These are phyloP conservation scores for Paratilapia polleni DNA, from an alignment of 2,113 vertebrate genomes.

Conservation along the genomic window DNA sequence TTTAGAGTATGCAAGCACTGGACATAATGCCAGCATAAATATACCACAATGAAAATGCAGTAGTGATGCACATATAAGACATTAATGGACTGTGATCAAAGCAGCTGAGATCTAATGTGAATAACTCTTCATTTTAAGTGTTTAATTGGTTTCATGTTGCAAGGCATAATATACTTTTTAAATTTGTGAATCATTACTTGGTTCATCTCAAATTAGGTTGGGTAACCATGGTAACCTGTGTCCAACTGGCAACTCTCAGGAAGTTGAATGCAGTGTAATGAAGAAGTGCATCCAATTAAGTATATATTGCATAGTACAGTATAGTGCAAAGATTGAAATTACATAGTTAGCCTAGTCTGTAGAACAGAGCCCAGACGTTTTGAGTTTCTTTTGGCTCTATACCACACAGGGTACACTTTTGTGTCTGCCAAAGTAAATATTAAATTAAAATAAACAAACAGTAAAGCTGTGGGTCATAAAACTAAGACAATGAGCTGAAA, in stretches of 20 bases:
- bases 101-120: neutral
- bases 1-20: neutral
- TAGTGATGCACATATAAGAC: neutral
- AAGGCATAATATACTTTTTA: conserved; percentile 1
- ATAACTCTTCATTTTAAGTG: neutral
- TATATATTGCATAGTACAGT: neutral
- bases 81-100: neutral
- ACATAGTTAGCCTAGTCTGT: neutral
- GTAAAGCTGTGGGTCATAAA: neutral
- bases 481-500: neutral
- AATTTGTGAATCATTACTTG: neutral
- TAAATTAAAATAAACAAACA: neutral
- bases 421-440: neutral
- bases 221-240: neutral
- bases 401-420: neutral
- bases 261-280: neutral
- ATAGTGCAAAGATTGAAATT: neutral
- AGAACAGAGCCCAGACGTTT: neutral
- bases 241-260: neutral
- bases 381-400: no score
- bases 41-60: neutral
- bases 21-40: neutral
- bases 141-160: conserved; percentile 5
- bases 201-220: neutral
- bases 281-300: neutral